Conservation (phyloP, 2,797 vertebrate species). For the Chelon labrosus region DNA sequence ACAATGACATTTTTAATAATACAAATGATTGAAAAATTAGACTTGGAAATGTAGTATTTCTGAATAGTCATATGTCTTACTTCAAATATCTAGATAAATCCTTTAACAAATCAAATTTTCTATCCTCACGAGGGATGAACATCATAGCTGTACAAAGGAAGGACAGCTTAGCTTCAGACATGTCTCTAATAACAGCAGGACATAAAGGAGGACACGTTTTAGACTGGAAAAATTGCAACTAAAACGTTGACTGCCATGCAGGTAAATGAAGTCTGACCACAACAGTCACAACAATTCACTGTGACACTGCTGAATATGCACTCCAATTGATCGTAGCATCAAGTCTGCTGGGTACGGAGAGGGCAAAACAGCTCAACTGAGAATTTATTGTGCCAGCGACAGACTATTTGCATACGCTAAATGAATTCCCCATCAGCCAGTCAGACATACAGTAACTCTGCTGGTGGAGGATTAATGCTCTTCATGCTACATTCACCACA, state of each 20-base stretch:
- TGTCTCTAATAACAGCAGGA: no score
- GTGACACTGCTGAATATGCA: conserved; percentile 33
- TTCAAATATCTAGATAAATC: no score
- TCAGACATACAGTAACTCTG: conserved; percentile 61
- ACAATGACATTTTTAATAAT: not conserved
- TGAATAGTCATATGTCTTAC: not conserved
- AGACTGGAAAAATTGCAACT: no score
- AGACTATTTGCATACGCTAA: conserved; percentile 78
- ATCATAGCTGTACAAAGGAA: no score
- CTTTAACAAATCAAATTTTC: no score
- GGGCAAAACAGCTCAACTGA: conserved; percentile 33
- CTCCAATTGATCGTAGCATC: conserved; percentile 28
- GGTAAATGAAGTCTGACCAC: not conserved
- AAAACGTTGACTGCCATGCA: no score
- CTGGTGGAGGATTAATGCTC: conserved; percentile 73
- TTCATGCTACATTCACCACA: conserved; percentile 69
- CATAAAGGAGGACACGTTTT: no score
- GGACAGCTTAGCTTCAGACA: no score
- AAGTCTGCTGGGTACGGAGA: conserved; percentile 32
- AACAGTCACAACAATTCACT: conserved; percentile 11
- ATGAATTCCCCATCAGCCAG: conserved; percentile 75
- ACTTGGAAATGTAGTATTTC: not conserved
- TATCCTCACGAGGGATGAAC: no score
- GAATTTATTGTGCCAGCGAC: conserved; percentile 62
- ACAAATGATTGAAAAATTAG: not conserved